phyloP scores from a whole-genome alignment of 2,888 invertebrate genomes.

The Pammene aurita region DNA sequence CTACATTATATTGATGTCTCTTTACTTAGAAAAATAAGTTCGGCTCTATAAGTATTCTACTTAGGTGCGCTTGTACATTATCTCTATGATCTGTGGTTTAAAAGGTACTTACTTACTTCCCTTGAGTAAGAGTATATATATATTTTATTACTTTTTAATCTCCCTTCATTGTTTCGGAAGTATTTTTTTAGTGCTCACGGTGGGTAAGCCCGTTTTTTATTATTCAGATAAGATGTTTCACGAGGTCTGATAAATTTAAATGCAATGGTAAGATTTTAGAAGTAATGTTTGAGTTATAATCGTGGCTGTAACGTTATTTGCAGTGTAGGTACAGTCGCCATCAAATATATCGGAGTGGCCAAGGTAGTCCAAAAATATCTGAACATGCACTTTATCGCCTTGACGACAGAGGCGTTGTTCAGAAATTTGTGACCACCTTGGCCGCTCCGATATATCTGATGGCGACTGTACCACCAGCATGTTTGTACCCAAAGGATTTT shows the following conservation, averaged over 20 bases:
- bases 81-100: too few species aligned
- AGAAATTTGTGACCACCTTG: too few species aligned
- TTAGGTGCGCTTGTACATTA: neutral
- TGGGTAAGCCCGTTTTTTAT: slow-evolving; percentile 29
- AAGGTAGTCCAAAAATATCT: too few species aligned
- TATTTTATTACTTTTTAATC: slow-evolving; percentile 52
- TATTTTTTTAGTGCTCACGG: slow-evolving; percentile 33
- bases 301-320: neutral
- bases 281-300: slow-evolving; percentile 6
- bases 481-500: too few species aligned
- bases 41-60: neutral
- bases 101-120: slow-evolving; percentile 25
- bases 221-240: slow-evolving; percentile 39
- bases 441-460: too few species aligned
- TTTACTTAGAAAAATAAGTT: too few species aligned
- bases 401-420: too few species aligned
- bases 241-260: slow-evolving; percentile 14
- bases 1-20: too few species aligned
- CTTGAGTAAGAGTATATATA: slow-evolving; percentile 23
- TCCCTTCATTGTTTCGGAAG: slow-evolving; percentile 41
- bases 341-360: too few species aligned
- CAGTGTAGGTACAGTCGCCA: too few species aligned
- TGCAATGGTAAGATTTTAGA: slow-evolving; percentile 16
- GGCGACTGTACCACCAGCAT: too few species aligned
- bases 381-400: too few species aligned